Base-by-base conservation (phyloP, 2,888 invertebrate species). In the Ecliptopera silaceata region DNA sequence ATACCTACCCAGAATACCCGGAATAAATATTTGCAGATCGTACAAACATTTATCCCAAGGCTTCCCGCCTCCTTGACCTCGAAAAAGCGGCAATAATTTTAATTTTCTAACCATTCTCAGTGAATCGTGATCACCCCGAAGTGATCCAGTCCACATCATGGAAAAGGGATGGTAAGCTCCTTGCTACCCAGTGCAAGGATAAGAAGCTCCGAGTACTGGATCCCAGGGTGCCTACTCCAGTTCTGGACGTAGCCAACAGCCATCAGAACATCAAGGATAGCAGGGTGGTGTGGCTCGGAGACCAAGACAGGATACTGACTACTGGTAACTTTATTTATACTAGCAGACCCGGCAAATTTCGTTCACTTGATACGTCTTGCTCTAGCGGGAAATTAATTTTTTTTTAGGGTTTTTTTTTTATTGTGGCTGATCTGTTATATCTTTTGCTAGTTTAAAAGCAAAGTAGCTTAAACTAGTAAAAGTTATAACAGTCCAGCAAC, bases 231-330 rank as follows among this genome's bases (percentile, higher is more conserved):
- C 74, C 92, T 0, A 84, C 88, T 15, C 86, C 94, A 0, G 94
- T 95, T 56, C 82, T 94, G 48, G 92, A 92, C 71, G 90, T 93
- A 3, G 94, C 95, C 0, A 94, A 94, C 70, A 97, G 97, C 72
- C 97, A 98, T 85, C 96, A 96, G 80, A 97, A 96, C 77, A 96
- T 97, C 64, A 97, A 97, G 83, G 98, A 98, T 75, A 97, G 97
- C 1, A 92, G 98, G 56, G 94, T 98, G 1, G 95, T 97, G 3
- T 99, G 98, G 97, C 90, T 98, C 0, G 98, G 97, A 2, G 95
- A 96, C 70, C 94, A 94, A 68, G 95, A 96, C 60, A 93, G 95
- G 63, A 94, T 99, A 65, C 86, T 98, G 8, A 96, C 97, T 5
- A 97, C 98, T 39, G 98, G 93, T 90, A n/a, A 63, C 41, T 31